Conservation (phyloP, 2,113 vertebrate genomes). For the Burhinus bistriatus region DNA sequence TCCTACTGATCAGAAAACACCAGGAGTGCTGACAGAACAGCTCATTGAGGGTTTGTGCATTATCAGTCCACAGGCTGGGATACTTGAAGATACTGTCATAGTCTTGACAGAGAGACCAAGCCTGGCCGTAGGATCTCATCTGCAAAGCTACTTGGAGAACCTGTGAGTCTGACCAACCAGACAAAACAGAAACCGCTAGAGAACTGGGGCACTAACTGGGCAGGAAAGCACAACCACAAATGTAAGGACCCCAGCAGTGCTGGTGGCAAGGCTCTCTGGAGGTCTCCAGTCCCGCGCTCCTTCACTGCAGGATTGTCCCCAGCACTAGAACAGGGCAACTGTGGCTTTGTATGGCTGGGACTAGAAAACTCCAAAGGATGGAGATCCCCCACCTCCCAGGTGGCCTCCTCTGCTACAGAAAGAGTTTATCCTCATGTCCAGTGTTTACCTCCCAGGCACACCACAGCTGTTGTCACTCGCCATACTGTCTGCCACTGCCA, state of each 20-base stretch:
- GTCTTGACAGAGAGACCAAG: not conserved
- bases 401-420: not conserved
- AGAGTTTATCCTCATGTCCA: not conserved
- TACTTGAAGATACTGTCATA: not conserved
- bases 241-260: not conserved
- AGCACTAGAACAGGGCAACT: not conserved
- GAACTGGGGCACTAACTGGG: not conserved
- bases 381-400: not conserved
- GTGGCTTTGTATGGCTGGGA: not conserved
- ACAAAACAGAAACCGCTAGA: not conserved
- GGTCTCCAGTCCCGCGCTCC: not conserved
- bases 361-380: not conserved
- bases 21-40: not conserved
- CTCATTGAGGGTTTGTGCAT: not conserved
- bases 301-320: not conserved
- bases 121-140: not conserved
- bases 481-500: not conserved
- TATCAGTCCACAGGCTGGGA: not conserved
- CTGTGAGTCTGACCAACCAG: rapidly evolving
- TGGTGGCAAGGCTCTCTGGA: not conserved
- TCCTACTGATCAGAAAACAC: not conserved
- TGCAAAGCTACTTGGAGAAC: not conserved
- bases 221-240: not conserved
- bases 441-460: not conserved
- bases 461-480: not conserved